These are phyloP conservation scores for Drosophila dunni DNA, from an alignment of 1,140 invertebrate genomes.

Conservation along the genomic window DNA sequence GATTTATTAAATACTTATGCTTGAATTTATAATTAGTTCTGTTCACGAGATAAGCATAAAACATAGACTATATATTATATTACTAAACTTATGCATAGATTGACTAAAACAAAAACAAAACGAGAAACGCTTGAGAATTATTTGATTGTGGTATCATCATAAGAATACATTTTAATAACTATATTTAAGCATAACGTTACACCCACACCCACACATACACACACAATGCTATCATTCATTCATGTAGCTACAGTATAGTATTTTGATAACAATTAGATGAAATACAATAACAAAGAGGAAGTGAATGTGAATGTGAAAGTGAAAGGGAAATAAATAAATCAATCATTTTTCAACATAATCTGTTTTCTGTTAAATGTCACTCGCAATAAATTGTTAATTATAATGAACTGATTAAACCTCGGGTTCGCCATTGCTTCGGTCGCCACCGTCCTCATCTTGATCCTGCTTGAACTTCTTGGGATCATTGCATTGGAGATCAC, in stretches of 20 bases:
- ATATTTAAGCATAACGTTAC: slow-evolving; percentile 41
- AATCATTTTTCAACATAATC: slow-evolving; percentile 56
- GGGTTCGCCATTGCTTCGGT: no score
- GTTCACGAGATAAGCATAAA: slow-evolving; percentile 34
- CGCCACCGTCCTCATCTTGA: no score
- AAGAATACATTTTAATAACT: slow-evolving; percentile 58
- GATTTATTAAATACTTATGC: slow-evolving; percentile 69
- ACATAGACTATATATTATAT: background rate
- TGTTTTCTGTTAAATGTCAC: background rate
- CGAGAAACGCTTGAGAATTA: slow-evolving; percentile 62
- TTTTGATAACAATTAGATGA: slow-evolving; percentile 71
- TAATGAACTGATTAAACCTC: background rate
- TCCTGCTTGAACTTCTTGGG: no score
- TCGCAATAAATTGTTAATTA: background rate
- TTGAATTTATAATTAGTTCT: slow-evolving; percentile 73
- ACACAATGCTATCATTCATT: slow-evolving; percentile 45
- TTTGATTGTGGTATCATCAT: slow-evolving; percentile 67
- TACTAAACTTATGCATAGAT: slow-evolving; percentile 61
- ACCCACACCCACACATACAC: slow-evolving; percentile 11
- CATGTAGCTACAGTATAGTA: slow-evolving; percentile 48
- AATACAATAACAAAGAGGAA: slow-evolving; percentile 35
- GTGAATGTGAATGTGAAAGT: slow-evolving; percentile 29
- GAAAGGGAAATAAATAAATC: slow-evolving; percentile 63
- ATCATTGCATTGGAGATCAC: no score
- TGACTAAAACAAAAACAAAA: slow-evolving; percentile 37